These are phyloP conservation scores for Myopa tessellatipennis DNA, from an alignment of 2,888 invertebrate genomes.

Conservation along the genomic window DNA sequence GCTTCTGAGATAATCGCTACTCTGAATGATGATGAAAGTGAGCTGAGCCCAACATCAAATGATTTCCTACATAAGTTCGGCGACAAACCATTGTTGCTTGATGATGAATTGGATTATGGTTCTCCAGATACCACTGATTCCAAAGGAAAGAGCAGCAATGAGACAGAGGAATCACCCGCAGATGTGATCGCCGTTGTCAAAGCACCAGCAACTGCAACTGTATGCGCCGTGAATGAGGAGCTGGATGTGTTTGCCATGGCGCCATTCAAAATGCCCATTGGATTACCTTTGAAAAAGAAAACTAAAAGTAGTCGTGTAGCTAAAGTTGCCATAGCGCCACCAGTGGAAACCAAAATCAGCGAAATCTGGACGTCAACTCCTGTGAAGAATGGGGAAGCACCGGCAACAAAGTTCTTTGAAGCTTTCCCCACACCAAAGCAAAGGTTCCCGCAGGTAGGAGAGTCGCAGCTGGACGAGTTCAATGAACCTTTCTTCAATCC, in stretches of 20 bases:
- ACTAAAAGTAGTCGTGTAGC: conserved; percentile 11
- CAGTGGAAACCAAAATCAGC: conserved; percentile 43
- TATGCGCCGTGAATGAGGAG: conserved; percentile 61
- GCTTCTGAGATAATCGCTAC: conserved; percentile 45
- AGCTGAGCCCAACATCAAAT: conserved; percentile 68
- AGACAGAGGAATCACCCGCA: conserved; percentile 53
- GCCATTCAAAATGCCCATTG: conserved; percentile 71
- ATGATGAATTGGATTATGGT: conserved; percentile 81
- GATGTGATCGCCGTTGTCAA: conserved; percentile 24
- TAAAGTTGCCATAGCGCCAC: conserved; percentile 31
- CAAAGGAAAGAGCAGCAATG: conserved; percentile 57
- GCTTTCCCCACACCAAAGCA: background rate
- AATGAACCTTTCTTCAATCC: conserved; percentile 68
- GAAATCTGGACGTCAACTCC: conserved; percentile 68
- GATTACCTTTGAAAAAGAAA: conserved; percentile 56
- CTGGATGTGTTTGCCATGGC: conserved; percentile 78
- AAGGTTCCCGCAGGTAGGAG: conserved; percentile 38
- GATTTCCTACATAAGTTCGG: conserved; percentile 82
- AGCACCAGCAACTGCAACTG: background rate
- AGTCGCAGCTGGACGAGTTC: conserved; percentile 61
- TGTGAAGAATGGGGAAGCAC: conserved; percentile 52
- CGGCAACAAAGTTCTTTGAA: conserved; percentile 21
- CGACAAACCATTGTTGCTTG: conserved; percentile 78
- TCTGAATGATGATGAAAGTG: conserved; percentile 68
- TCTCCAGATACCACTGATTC: conserved; percentile 55